Percentiles rank a stretch among this genome's conserved stretches.
phyloP scores from a whole-genome alignment of 2,888 invertebrate species.

The Elegia similella region DNA sequence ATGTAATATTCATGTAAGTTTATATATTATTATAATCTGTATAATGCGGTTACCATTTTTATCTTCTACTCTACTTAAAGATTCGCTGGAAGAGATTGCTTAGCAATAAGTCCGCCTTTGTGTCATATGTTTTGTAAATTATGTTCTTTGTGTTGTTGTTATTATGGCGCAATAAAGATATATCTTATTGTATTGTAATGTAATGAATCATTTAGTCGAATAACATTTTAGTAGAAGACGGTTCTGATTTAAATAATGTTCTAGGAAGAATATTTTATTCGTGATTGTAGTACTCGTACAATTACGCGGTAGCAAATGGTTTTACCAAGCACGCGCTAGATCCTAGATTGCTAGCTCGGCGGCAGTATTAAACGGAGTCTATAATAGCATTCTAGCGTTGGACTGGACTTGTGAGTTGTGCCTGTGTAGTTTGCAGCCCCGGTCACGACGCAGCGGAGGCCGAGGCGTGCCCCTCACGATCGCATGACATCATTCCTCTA shows the following conservation, averaged over 20 bases:
- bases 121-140: too few relatives aligned
- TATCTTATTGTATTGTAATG: too few relatives aligned
- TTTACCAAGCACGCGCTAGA: conserved; percentile 5
- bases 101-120: too few relatives aligned
- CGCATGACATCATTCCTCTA: conserved; percentile 64
- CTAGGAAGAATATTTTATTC: not conserved
- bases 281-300: not conserved
- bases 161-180: too few relatives aligned
- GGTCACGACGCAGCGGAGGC: conserved; percentile 54
- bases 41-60: too few relatives aligned
- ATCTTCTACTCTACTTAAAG: too few relatives aligned
- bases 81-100: too few relatives aligned
- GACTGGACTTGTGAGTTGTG: not conserved
- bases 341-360: conserved; percentile 1
- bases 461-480: conserved; percentile 63
- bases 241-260: not conserved
- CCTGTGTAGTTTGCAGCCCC: conserved; percentile 50
- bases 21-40: too few relatives aligned
- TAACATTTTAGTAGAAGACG: not conserved
- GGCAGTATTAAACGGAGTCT: conserved; percentile 16
- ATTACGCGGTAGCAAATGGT: conserved; percentile 6
- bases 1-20: too few relatives aligned
- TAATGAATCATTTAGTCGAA: too few relatives aligned
- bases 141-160: too few relatives aligned
- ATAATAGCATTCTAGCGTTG: not conserved